Evolutionary conservation across 2,797 vertebrate genomes (phyloP), one percentile per base, ranked within the genome.

Genomic region (Microchirus variegatus): DNA sequence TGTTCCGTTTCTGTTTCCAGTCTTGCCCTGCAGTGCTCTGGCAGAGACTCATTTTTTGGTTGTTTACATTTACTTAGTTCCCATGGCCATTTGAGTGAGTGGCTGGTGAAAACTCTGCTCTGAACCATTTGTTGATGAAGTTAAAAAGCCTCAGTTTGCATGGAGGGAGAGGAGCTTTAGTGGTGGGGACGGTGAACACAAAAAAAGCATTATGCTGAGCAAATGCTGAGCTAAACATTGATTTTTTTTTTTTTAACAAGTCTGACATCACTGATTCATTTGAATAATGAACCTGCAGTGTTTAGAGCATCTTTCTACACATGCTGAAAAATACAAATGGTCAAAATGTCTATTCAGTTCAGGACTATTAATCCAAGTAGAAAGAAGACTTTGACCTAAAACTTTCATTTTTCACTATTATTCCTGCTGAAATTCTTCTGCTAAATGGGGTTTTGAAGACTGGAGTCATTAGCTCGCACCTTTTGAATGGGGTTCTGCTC

Each of bases 351-450:
- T 5, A 68, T 86, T 85, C 77, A 80, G 0, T 1, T 50, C 1
- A 22, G 14, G 57, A 64, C 78, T 50, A 83, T 86, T 80, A 84
- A 83, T 84, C 78, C 75, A 73, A 14, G 65, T 52, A 70, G 38
- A 19, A 73, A 75, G 66, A 52, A 58, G 72, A 76, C 70, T 75
- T 78, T 77, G 72, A 80, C 71, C 71, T 66, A 83, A 81, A 82
- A 83, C 70, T 78, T 82, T 77, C 78, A 87, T 90, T 88, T 83
- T 77, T 89, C 87, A 82, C 61, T 41, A 22, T 67, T 65, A 59
- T 59, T 60, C 70, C 69, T 67, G 50, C 42, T 53, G 36, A 46
- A 47, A 36, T 55, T 56, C 60, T 44, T 16, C 16, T n/a, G 45
- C 42, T 84, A 75, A 84, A 86, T 59, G 74, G 72, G 36, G 14